These are phyloP conservation scores for Hormiphora californensis DNA, from an alignment of 37 sponge, comb jelly and placozoan genomes.

Conservation along the genomic window DNA sequence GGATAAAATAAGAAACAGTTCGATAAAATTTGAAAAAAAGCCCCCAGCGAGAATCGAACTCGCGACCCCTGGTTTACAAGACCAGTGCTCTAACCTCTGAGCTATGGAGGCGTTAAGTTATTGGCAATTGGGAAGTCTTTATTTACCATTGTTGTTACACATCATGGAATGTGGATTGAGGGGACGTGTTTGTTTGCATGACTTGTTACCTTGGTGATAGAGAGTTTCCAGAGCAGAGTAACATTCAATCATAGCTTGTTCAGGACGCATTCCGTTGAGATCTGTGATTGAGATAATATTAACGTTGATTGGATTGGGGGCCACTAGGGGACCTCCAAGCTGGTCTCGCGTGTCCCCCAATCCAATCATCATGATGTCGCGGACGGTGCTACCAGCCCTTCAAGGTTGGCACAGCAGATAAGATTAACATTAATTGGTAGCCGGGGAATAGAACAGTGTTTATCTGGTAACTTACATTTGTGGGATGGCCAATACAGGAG, in stretches of 20 bases:
- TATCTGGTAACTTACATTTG: constrained; percentile 60
- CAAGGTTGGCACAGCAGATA: too few relatives aligned
- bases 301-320: too few relatives aligned
- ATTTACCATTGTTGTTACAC: not conserved
- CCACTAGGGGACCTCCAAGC: too few relatives aligned
- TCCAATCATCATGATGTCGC: too few relatives aligned
- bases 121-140: not conserved
- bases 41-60: constrained; percentile 55
- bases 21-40: not conserved
- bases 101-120: constrained; percentile 30
- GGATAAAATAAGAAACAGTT: too few relatives aligned
- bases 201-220: not conserved
- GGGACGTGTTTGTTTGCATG: not conserved
- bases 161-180: not conserved
- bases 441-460: not conserved
- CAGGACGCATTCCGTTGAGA: not conserved
- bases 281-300: too few relatives aligned
- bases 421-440: too few relatives aligned
- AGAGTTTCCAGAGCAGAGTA: constrained; percentile 36
- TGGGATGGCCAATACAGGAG: constrained; percentile 57
- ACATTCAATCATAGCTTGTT: constrained; percentile 7
- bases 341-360: too few relatives aligned
- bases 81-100: constrained; percentile 56
- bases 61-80: constrained; percentile 56
- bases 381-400: too few relatives aligned